Base-by-base conservation (phyloP, 2,113 vertebrate genomes). In the Chloebia gouldiae region DNA sequence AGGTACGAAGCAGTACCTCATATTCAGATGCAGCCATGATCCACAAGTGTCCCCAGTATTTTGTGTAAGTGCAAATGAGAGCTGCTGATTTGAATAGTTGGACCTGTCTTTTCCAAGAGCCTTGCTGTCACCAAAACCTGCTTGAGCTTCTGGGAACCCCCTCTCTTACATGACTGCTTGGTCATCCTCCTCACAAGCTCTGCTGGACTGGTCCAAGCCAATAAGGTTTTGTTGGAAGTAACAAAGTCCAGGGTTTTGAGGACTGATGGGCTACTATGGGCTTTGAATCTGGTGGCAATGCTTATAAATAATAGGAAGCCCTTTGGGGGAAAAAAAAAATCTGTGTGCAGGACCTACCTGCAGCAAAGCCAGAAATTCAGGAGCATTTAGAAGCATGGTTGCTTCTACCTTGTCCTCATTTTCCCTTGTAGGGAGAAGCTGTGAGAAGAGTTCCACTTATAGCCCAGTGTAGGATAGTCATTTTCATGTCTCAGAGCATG, bases 281-380 rank as follows among this genome's bases (percentile, higher is more conserved):
- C 44, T 84, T 78, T 91, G 69, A 56, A 53, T 65, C 10, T n/a
- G 20, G 12, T 69, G 49, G 8, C n/a, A 53, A 7, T 47, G 18
- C 31, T 51, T 54, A 16, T n/a, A 49, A 44, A 31, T 25, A 37
- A 60, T 17, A 51, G 20, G 24, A 70, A 68, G 22, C 17, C 56
- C 12, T 91, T 60, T 13, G 4, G 9, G 17, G 22, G 0, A 0
- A 2, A 4, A 12, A 24, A 18, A 1, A 2, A 14, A 61, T 17
- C 22, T 59, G 3, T 73, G 27, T 78, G n/a, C 44, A 53, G 40
- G 40, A 72, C 18, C 37, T 56, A 28, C 51, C 56, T 79, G 50
- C 35, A 73, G 25, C n/a, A 84, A 92, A 94, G 23, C 11, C 50
- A 70, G 68, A 65, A 50, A 63, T 76, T 45, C 39, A 35, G 51